Evolutionary conservation across 2,888 invertebrate species (phyloP).

Genomic region (Theristus sp.): DNA sequence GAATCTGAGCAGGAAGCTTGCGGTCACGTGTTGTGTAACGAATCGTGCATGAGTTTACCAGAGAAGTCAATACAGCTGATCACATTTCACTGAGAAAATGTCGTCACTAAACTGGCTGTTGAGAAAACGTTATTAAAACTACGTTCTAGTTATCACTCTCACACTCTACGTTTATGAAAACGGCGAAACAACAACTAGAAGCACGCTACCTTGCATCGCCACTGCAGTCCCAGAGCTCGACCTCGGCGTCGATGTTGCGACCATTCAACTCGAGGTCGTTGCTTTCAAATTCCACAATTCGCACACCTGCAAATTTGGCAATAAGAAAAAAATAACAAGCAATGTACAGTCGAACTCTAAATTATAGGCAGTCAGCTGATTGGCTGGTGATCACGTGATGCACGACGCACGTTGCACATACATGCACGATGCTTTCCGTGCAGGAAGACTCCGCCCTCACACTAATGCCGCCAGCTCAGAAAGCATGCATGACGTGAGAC

Average conservation of each 20-base stretch:
- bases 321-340: too few relatives aligned
- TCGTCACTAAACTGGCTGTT: neutral
- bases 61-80: neutral
- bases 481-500: too few relatives aligned
- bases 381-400: neutral
- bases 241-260: slow-evolving; percentile 43
- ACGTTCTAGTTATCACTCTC: too few relatives aligned
- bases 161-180: neutral
- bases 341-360: too few relatives aligned
- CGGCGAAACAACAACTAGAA: neutral
- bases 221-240: slow-evolving; percentile 62
- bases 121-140: neutral
- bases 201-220: slow-evolving; percentile 49
- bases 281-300: slow-evolving; percentile 57
- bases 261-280: slow-evolving; percentile 43
- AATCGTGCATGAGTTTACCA: too few relatives aligned
- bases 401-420: neutral
- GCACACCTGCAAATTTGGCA: slow-evolving; percentile 19
- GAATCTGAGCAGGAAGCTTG: too few relatives aligned
- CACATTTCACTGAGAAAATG: neutral
- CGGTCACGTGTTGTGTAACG: too few relatives aligned
- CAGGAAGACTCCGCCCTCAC: neutral
- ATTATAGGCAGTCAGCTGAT: too few relatives aligned
- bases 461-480: neutral
- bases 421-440: neutral